Base-by-base conservation (phyloP, 2,113 vertebrate species). In the Microtus richardsoni region DNA sequence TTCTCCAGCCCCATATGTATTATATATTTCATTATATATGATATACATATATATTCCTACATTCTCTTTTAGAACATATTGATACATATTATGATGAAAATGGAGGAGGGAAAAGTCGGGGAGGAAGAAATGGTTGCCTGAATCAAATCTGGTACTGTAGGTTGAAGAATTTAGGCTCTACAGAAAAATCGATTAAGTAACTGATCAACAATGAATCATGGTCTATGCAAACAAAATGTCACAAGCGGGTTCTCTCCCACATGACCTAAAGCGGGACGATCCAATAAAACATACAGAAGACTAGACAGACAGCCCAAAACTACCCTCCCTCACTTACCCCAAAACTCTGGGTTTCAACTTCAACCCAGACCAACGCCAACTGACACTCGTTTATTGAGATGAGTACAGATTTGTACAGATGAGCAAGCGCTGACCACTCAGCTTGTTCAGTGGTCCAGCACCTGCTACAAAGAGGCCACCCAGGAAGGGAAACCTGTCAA, bases 141-240 rank as follows among this genome's bases (percentile, higher is more conserved):
- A 33, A 64, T 70, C 13, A 90, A 95, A 90, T 77, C 3, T 90
- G 78, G 17, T 36, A 7, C 21, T n/a, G 4, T 41, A 22, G 41
- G 66, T 4, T 88, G 52, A 92, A 73, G 64, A 91, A 60, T 39
- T 79, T 62, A 88, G 71, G 30, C 78, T 88, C 60, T 62, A 60
- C 39, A 19, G 33, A 2, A 75, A 5, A 9, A 26, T 82, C 91
- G 85, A 33, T 7, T 80, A 83, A 5, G 9, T 28, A 68, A 89
- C 70, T 19, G 64, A 90, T 41, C 79, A 39, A 89, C 30, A 36
- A 28, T 36, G 77, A 93, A 62, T 66, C 60, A 41, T 33, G 54
- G 70, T n/a, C 70, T 82, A 86, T 21, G 70, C 52, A 85, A 73
- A 96, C 14, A 70, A 60, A 95, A 78, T 68, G n/a, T 54, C 60